Evolutionary conservation across 1,140 invertebrate genomes (phyloP).

Genomic region (Neodiprion virginianus): DNA sequence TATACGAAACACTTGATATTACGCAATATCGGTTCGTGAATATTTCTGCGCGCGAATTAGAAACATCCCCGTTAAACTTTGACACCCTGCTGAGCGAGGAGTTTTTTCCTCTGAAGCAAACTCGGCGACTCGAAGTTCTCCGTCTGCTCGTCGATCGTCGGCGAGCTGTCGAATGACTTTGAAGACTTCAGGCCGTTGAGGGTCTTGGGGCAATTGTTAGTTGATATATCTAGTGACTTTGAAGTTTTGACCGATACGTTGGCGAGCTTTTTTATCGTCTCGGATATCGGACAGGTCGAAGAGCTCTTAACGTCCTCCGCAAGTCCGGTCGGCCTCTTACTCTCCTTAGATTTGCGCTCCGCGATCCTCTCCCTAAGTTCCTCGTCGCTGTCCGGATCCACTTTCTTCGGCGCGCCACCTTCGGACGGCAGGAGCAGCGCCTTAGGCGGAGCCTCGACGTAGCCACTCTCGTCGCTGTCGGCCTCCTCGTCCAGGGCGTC

Average conservation of each 20-base stretch:
- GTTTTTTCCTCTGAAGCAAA: slow-evolving; percentile 55
- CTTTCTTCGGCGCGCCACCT: too few species aligned
- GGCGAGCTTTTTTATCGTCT: slow-evolving; percentile 57
- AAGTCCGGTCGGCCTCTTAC: too few species aligned
- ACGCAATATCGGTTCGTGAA: too few species aligned
- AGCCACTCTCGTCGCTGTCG: slow-evolving; percentile 65
- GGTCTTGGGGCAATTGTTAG: slow-evolving; percentile 46
- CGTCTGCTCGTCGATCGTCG: slow-evolving; percentile 37
- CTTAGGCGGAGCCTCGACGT: slow-evolving; percentile 61
- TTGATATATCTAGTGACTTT: slow-evolving; percentile 52
- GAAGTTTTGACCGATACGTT: slow-evolving; percentile 54
- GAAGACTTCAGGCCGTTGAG: slow-evolving; percentile 47
- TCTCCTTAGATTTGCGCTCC: too few species aligned
- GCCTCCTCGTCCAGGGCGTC: slow-evolving; percentile 54
- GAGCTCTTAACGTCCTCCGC: slow-evolving; percentile 34
- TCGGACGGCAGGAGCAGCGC: slow-evolving; percentile 34
- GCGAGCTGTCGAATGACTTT: slow-evolving; percentile 45
- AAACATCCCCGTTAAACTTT: slow-evolving; percentile 35
- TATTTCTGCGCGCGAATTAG: too few species aligned
- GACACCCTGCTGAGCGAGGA: slow-evolving; percentile 57
- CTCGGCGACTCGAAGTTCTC: slow-evolving; percentile 52
- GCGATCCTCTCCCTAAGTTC: too few species aligned
- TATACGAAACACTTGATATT: too few species aligned
- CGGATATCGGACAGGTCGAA: slow-evolving; percentile 56
- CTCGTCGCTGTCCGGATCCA: too few species aligned